These are phyloP conservation scores for Drosophila seguyi DNA, from an alignment of 1,140 invertebrate genomes.

Conservation along the genomic window DNA sequence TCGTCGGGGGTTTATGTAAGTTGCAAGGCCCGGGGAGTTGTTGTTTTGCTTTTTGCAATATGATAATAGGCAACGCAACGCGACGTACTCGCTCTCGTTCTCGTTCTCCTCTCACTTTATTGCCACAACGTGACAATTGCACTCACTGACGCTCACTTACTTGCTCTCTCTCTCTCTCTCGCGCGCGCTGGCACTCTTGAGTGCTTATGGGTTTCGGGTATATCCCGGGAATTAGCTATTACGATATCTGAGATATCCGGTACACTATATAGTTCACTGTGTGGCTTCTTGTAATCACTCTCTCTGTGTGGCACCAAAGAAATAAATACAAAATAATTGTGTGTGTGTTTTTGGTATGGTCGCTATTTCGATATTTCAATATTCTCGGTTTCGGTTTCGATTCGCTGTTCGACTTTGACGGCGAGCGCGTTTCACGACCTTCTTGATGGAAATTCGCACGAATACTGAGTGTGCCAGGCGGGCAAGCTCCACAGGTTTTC, in stretches of 20 bases:
- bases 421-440: slow-evolving; percentile 43
- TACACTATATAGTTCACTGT: slow-evolving; percentile 6
- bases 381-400: background rate
- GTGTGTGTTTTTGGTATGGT: background rate
- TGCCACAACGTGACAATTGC: slow-evolving; percentile 41
- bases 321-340: slow-evolving; percentile 8
- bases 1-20: slow-evolving; percentile 49
- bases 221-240: background rate
- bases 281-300: background rate
- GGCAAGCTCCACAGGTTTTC: slow-evolving; percentile 7
- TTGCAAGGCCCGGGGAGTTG: slow-evolving; percentile 10
- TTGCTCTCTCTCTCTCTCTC: background rate
- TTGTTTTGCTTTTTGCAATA: slow-evolving; percentile 32
- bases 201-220: background rate
- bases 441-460: slow-evolving; percentile 61
- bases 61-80: slow-evolving; percentile 26
- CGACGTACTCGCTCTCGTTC: background rate
- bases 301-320: slow-evolving; percentile 5
- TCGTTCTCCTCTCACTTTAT: slow-evolving; percentile 3
- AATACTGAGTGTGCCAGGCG: slow-evolving; percentile 56
- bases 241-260: background rate
- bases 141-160: slow-evolving; percentile 14
- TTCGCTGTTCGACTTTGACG: background rate
- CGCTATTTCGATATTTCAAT: slow-evolving; percentile 3
- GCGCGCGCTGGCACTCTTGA: slow-evolving; percentile 4